Conservation (phyloP, 2,113 vertebrate species). For the Lanius collurio region DNA sequence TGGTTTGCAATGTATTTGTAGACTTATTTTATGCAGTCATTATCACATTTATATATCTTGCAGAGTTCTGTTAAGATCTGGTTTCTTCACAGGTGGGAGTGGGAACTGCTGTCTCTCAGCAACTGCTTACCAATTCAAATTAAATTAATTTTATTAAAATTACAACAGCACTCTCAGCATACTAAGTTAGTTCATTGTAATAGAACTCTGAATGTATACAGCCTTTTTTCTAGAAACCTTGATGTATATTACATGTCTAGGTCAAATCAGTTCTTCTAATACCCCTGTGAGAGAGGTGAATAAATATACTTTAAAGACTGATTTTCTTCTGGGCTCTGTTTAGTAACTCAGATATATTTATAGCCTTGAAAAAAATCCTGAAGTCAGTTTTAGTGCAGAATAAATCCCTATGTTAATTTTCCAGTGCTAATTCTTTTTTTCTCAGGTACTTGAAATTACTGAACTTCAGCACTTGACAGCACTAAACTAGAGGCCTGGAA, state of each 20-base stretch:
- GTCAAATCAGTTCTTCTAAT: background rate
- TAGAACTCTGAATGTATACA: background rate
- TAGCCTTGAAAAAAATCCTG: background rate
- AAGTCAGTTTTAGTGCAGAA: background rate
- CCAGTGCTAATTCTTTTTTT: background rate
- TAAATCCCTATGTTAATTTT: background rate
- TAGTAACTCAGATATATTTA: background rate
- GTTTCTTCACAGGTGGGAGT: slow-evolving; percentile 7
- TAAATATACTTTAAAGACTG: background rate
- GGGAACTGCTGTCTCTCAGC: slow-evolving; percentile 9
- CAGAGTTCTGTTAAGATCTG: background rate
- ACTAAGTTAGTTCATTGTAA: background rate
- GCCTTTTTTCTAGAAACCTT: background rate
- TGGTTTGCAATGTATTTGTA: background rate
- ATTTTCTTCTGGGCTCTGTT: background rate
- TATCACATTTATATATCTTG: background rate
- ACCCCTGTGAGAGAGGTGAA: background rate
- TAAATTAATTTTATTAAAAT: slow-evolving; percentile 49
- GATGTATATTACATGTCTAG: background rate
- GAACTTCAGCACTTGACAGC: background rate
- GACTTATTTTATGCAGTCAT: background rate
- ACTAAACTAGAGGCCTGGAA: background rate
- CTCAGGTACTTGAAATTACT: background rate
- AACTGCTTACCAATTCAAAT: slow-evolving; percentile 24
- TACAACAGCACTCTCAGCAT: background rate